Conservation (phyloP, 2,797 vertebrate genomes). For the Cyclopterus lumpus region DNA sequence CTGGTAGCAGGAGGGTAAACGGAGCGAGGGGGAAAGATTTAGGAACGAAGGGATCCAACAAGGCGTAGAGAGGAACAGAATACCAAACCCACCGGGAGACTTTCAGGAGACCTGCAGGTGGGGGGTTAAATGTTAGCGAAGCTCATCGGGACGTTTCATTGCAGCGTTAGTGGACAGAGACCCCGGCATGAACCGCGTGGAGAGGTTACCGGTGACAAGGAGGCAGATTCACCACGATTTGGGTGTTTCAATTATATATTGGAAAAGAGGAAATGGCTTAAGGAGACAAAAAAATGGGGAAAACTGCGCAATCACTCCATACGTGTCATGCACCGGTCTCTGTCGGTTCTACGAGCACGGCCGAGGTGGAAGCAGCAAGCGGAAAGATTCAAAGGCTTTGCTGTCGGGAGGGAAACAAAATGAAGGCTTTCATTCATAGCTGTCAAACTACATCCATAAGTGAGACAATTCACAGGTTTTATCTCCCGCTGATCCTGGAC, state of each 20-base stretch:
- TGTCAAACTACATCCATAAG: conserved; percentile 21
- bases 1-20: background rate
- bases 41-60: conserved; percentile 50
- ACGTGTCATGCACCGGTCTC: conserved; percentile 38
- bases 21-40: conserved; percentile 35
- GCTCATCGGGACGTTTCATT: conserved; percentile 7
- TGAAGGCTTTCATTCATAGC: conserved; percentile 12
- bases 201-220: conserved; percentile 16
- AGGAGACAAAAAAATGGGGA: background rate
- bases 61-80: conserved; percentile 30
- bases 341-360: conserved; percentile 20
- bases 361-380: conserved; percentile 31
- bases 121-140: conserved; percentile 51
- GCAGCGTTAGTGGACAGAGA: conserved; percentile 28
- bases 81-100: conserved; percentile 3
- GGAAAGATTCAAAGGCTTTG: conserved; percentile 15
- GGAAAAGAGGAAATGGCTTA: background rate
- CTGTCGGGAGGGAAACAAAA: conserved; percentile 13
- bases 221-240: background rate
- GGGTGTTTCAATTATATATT: background rate
- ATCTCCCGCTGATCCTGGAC: conserved; percentile 24
- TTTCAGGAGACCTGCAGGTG: conserved; percentile 14
- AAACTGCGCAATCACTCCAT: conserved; percentile 10
- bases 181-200: conserved; percentile 15
- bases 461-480: conserved; percentile 25